phyloP scores from a whole-genome alignment of 2,797 vertebrate species.

The Limnodromus scolopaceus region DNA sequence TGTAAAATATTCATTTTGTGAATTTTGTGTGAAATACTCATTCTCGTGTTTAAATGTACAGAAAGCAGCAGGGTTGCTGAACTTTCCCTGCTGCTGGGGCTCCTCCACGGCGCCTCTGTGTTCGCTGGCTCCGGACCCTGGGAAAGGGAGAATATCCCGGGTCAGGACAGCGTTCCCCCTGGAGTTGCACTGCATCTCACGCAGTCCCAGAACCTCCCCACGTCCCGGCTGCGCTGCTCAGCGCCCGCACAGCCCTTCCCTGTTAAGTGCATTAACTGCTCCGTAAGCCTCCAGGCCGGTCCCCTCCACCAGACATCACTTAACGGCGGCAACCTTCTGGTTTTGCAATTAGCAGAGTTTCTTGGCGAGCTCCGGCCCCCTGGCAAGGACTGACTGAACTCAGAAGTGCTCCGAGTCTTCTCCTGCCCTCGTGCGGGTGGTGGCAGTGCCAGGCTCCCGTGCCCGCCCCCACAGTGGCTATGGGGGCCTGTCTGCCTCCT shows the following conservation, averaged over 20 bases:
- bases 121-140: neutral
- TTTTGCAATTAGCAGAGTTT: neutral
- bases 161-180: neutral
- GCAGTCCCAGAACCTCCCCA: neutral
- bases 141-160: accelerated
- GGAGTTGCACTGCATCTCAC: neutral
- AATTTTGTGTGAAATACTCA: neutral
- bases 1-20: too few relatives aligned
- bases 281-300: accelerated
- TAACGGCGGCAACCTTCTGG: neutral
- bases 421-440: neutral
- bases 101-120: accelerated
- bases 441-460: neutral
- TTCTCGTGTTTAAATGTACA: neutral
- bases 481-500: neutral
- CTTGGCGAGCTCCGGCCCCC: neutral
- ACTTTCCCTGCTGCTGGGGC: neutral
- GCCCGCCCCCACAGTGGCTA: accelerated
- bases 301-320: neutral
- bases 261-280: neutral
- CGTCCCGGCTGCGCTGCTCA: accelerated
- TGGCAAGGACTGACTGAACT: neutral
- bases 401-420: neutral
- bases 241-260: neutral
- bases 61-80: neutral